Evolutionary conservation across 2,797 vertebrate species (phyloP).

Genomic region (Coluber constrictor): DNA sequence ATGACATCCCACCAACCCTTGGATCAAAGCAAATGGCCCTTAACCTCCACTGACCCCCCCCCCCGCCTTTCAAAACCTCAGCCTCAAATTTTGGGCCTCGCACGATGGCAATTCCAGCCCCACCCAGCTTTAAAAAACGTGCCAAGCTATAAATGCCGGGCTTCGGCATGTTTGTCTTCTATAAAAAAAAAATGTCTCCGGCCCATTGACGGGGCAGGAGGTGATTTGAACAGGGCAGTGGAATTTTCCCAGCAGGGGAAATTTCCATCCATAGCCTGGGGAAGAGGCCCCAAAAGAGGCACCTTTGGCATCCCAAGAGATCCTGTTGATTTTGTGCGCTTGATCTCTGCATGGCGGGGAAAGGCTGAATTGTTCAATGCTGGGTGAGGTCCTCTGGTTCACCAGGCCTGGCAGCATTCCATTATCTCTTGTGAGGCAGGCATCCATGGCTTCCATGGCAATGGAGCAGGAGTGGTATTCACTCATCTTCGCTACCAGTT

Average conservation of each 20-base stretch:
- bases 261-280: background rate
- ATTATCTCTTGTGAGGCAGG: background rate
- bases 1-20: background rate
- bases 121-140: background rate
- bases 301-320: background rate
- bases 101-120: background rate
- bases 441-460: background rate
- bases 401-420: background rate
- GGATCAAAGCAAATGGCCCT: rapidly evolving
- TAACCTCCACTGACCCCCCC: rapidly evolving
- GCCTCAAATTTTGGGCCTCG: background rate
- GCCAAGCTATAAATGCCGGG: rapidly evolving
- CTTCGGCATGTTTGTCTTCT: background rate
- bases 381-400: no score
- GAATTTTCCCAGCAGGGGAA: background rate
- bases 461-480: background rate
- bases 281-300: rapidly evolving
- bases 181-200: background rate
- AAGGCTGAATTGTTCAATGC: background rate
- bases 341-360: background rate
- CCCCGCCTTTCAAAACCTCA: background rate
- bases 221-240: background rate
- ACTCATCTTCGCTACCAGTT: no score
- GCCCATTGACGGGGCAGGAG: background rate
- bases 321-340: rapidly evolving